phyloP scores from a whole-genome alignment of 2,113 vertebrate species.

The Saccopteryx bilineata region DNA sequence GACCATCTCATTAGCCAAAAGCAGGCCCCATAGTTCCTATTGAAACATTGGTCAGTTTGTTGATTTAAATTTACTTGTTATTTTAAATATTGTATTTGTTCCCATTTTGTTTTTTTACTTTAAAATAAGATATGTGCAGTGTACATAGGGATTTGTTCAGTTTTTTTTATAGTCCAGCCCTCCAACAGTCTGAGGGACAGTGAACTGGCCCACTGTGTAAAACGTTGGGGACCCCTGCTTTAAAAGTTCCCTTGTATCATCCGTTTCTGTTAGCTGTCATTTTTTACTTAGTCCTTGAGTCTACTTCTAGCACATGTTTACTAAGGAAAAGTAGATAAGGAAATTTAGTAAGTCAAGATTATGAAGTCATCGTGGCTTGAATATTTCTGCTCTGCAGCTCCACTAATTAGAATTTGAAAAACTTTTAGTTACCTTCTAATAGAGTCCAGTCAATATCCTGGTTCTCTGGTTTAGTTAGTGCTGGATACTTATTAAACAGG shows the following conservation, averaged over 20 bases:
- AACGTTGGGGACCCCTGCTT: not conserved
- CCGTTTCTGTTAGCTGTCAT: not conserved
- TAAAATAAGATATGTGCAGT: no score
- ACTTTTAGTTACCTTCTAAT: conserved; percentile 90
- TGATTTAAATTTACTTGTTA: no score
- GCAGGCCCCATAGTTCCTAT: no score
- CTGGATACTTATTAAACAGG: conserved; percentile 98
- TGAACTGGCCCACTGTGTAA: no score
- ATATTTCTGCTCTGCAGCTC: not conserved
- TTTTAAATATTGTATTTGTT: no score
- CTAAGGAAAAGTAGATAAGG: conserved; percentile 4
- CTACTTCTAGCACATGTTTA: not conserved
- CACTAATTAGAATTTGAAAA: not conserved
- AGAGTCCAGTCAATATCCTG: conserved; percentile 95
- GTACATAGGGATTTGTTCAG: no score
- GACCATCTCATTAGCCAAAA: no score
- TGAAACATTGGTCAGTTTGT: no score
- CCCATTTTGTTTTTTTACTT: no score
- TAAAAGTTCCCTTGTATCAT: not conserved
- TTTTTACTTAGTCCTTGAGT: conserved; percentile 1
- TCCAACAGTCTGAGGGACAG: no score
- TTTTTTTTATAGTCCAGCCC: no score
- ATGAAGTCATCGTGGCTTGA: not conserved
- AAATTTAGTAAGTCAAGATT: not conserved
- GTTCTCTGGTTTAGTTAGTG: conserved; percentile 96